Percentiles rank a stretch among this genome's conserved stretches.
These are phyloP conservation scores for Anas platyrhynchos DNA, from an alignment of 2,113 vertebrate species.

Conservation along the genomic window DNA sequence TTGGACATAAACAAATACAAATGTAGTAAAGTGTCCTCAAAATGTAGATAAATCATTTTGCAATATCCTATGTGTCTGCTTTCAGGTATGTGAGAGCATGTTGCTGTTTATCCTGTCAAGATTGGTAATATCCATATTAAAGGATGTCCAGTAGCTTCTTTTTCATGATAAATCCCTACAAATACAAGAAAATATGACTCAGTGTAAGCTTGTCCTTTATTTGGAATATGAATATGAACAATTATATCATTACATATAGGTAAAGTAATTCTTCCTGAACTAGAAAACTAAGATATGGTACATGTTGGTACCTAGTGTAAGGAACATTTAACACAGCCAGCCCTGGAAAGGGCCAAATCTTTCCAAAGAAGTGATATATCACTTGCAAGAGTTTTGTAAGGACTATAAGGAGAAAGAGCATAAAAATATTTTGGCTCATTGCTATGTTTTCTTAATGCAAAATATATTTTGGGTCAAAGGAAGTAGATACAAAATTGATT, in stretches of 20 bases:
- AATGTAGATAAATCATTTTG: constrained; percentile 51
- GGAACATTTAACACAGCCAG: not conserved
- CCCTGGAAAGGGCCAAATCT: not conserved
- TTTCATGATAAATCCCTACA: constrained; percentile 21
- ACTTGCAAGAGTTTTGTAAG: not conserved
- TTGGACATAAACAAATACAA: constrained; percentile 45
- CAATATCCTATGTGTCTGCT: constrained; percentile 22
- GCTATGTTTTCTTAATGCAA: not conserved
- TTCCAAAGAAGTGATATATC: not conserved
- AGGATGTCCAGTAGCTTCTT: not conserved
- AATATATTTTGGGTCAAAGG: not conserved
- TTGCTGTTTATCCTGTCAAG: constrained; percentile 38
- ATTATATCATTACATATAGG: not conserved
- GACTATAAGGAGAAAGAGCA: not conserved
- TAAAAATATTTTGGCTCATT: not conserved
- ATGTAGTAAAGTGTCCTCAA: constrained; percentile 22
- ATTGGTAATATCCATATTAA: not conserved
- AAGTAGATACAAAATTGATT: not conserved
- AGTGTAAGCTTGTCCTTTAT: not conserved
- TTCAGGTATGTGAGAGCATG: not conserved
- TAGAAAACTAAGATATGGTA: not conserved
- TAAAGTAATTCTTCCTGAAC: not conserved
- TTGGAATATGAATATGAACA: not conserved
- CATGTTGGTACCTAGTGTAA: not conserved
- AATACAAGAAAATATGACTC: not conserved